Evolutionary conservation across 1,140 invertebrate species (phyloP).

Genomic region (Yoshiicerus persimilis): DNA sequence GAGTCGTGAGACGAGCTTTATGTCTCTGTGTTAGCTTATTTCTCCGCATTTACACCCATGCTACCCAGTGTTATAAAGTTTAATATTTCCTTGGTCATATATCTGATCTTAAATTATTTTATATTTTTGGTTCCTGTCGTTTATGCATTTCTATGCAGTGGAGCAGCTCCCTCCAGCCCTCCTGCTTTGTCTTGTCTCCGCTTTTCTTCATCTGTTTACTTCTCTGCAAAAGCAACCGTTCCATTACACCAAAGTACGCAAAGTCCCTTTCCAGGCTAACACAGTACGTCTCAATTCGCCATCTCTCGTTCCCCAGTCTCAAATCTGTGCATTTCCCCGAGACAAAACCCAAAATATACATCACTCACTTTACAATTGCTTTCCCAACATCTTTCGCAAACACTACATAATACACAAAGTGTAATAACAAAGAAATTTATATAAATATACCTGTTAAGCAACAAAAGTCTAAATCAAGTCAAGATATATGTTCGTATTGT

Average conservation of each 20-base stretch:
- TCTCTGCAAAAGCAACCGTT: neutral
- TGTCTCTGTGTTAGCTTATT: slow-evolving; percentile 37
- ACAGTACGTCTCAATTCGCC: neutral
- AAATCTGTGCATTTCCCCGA: neutral
- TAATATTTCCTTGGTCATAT: slow-evolving; percentile 43
- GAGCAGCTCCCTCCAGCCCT: neutral
- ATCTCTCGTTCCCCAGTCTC: neutral
- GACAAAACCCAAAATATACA: slow-evolving; percentile 2
- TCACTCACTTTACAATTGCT: slow-evolving; percentile 14
- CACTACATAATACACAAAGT: neutral
- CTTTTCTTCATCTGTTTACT: neutral
- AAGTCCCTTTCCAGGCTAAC: neutral
- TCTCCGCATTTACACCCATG: slow-evolving; percentile 37
- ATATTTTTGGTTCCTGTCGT: slow-evolving; percentile 32
- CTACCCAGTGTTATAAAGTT: slow-evolving; percentile 40
- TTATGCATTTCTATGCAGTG: slow-evolving; percentile 19
- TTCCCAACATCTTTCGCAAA: neutral
- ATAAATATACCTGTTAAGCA: neutral
- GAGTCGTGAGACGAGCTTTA: slow-evolving; percentile 44
- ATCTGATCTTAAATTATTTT: slow-evolving; percentile 40
- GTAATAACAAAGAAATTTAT: neutral
- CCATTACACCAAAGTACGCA: neutral
- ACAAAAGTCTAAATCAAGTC: neutral
- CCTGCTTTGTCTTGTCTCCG: slow-evolving; percentile 1
- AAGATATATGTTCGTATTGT: too few species aligned